Percentiles rank a stretch among this genome's conserved stretches.
phyloP scores from a whole-genome alignment of 2,797 vertebrate species.

The Halcyon badia region DNA sequence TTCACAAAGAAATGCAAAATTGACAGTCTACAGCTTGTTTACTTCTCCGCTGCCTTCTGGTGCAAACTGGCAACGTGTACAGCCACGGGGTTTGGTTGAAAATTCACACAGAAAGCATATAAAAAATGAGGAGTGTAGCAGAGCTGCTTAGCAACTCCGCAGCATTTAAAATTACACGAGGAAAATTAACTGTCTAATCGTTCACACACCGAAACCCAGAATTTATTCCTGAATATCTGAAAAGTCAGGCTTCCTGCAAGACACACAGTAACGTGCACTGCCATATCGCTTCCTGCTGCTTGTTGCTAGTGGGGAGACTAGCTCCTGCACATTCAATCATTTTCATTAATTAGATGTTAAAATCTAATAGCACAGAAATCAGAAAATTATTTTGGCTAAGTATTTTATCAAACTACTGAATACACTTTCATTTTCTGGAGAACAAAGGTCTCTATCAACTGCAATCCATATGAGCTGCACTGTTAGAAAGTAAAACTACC shows the following conservation, averaged over 20 bases:
- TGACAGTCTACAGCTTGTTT: not conserved
- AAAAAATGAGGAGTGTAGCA: not conserved
- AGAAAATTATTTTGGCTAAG: not conserved
- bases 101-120: not conserved
- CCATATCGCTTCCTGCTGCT: not conserved
- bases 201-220: not conserved
- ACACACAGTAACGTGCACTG: not conserved
- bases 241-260: not conserved
- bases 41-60: not conserved
- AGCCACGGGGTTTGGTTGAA: not conserved
- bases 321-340: not conserved
- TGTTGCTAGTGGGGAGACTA: not conserved
- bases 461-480: not conserved
- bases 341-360: constrained; percentile 33
- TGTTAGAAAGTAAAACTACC: not conserved
- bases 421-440: not conserved
- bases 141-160: not conserved
- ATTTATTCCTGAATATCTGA: not conserved
- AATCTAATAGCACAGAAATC: not conserved
- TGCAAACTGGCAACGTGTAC: not conserved
- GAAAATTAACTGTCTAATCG: not conserved
- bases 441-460: not conserved
- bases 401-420: not conserved
- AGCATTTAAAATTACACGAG: not conserved
- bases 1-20: not conserved